Percentiles rank a stretch among this genome's conserved stretches.
phyloP scores from a whole-genome alignment of 2,888 invertebrate genomes.

The Drosophila affinis region DNA sequence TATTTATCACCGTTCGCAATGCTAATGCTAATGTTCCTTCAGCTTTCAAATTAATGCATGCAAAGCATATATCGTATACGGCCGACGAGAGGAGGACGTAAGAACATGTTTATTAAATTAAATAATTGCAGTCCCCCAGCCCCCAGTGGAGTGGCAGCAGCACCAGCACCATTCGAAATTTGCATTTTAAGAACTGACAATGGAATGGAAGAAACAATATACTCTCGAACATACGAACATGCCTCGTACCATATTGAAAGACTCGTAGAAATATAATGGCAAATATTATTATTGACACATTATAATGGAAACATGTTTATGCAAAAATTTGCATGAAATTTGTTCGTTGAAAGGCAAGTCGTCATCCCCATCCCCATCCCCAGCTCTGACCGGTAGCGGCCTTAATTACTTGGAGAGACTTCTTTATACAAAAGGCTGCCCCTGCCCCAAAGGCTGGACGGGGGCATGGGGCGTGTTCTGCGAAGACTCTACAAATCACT shows the following conservation, averaged over 20 bases:
- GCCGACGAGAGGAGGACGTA: slow-evolving; percentile 3
- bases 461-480: slow-evolving; percentile 59
- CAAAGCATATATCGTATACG: slow-evolving; percentile 43
- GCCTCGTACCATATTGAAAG: neutral
- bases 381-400: slow-evolving; percentile 69
- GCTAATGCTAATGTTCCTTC: slow-evolving; percentile 33
- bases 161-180: slow-evolving; percentile 39
- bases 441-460: neutral
- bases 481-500: slow-evolving; percentile 36
- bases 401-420: slow-evolving; percentile 65
- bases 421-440: slow-evolving; percentile 12
- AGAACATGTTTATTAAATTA: slow-evolving; percentile 70
- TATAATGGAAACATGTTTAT: slow-evolving; percentile 77
- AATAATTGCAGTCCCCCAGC: slow-evolving; percentile 47
- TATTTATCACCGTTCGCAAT: slow-evolving; percentile 45
- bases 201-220: slow-evolving; percentile 42
- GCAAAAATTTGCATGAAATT: slow-evolving; percentile 62
- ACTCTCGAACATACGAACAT: neutral
- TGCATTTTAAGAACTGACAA: slow-evolving; percentile 59
- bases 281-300: slow-evolving; percentile 71
- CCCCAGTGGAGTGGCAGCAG: slow-evolving; percentile 11
- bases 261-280: slow-evolving; percentile 13
- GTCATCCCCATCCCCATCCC: slow-evolving; percentile 17
- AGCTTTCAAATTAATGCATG: slow-evolving; percentile 55
- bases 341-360: slow-evolving; percentile 36